These are phyloP conservation scores for Nasonovia ribisnigri DNA, from an alignment of 2,888 invertebrate species.

Conservation along the genomic window DNA sequence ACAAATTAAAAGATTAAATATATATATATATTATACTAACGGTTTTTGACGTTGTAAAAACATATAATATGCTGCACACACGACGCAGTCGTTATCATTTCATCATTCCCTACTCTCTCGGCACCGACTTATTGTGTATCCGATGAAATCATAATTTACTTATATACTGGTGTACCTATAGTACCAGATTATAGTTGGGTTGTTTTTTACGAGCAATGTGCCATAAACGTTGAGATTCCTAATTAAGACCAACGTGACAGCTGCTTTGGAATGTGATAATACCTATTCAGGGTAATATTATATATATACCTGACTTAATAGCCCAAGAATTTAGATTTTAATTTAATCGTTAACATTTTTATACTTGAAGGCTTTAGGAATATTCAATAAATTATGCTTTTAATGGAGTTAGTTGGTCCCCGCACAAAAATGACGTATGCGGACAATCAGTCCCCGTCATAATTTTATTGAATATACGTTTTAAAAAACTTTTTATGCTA, in stretches of 20 bases:
- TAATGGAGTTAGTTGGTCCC: no score
- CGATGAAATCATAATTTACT: constrained; percentile 38
- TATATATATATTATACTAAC: background rate
- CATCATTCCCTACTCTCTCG: background rate
- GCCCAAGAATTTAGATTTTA: constrained; percentile 33
- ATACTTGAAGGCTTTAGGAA: background rate
- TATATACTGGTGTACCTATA: background rate
- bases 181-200: background rate
- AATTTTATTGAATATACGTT: no score
- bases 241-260: constrained; percentile 2
- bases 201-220: constrained; percentile 12
- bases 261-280: constrained; percentile 34
- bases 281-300: background rate
- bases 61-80: background rate
- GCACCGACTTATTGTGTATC: constrained; percentile 8
- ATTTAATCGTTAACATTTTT: background rate
- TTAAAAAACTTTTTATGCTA: no score
- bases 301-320: background rate
- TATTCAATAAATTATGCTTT: background rate
- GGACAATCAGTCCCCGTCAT: no score
- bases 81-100: constrained; percentile 18
- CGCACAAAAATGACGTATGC: no score
- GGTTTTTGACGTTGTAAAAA: constrained; percentile 39
- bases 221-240: constrained; percentile 17
- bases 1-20: constrained; percentile 44